Percentiles rank a stretch among this genome's conserved stretches.
Conservation (phyloP, 2,113 vertebrate species). For the Limnothrissa miodon region DNA sequence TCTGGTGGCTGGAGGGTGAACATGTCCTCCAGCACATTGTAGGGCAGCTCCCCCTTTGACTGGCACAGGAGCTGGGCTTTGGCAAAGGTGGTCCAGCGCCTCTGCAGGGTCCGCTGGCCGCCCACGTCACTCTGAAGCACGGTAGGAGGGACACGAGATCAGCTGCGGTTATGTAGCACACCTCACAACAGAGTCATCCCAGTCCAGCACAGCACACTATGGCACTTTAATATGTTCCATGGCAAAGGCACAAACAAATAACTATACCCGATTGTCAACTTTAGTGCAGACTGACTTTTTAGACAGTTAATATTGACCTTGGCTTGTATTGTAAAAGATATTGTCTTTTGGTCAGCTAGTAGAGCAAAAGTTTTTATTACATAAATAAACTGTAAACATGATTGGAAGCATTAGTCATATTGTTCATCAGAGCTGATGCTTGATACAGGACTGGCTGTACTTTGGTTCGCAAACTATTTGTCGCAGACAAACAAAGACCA, state of each 20-base stretch:
- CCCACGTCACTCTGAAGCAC: slow-evolving; percentile 66
- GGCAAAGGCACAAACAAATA: not conserved
- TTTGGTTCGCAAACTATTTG: not conserved
- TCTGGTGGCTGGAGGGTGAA: slow-evolving; percentile 63
- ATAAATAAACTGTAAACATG: no score
- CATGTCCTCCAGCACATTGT: slow-evolving; percentile 72
- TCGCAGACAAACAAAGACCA: not conserved
- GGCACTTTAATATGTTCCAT: not conserved
- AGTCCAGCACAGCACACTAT: not conserved
- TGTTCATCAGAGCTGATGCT: not conserved
- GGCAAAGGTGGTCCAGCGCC: slow-evolving; percentile 75
- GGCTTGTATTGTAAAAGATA: no score
- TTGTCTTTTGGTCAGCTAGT: no score
- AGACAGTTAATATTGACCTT: no score
- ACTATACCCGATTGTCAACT: not conserved
- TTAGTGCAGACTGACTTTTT: no score
- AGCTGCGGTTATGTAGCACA: not conserved
- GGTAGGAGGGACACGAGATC: not conserved
- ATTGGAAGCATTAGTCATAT: no score
- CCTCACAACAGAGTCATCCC: not conserved
- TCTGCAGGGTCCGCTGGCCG: slow-evolving; percentile 71
- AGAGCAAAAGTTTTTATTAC: no score
- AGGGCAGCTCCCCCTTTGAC: slow-evolving; percentile 66
- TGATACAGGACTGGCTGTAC: not conserved
- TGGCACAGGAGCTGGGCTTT: slow-evolving; percentile 75